Evolutionary conservation across 1,140 invertebrate genomes (phyloP), one percentile per base, ranked within the genome.

Genomic region (Drosophila sechellia): DNA sequence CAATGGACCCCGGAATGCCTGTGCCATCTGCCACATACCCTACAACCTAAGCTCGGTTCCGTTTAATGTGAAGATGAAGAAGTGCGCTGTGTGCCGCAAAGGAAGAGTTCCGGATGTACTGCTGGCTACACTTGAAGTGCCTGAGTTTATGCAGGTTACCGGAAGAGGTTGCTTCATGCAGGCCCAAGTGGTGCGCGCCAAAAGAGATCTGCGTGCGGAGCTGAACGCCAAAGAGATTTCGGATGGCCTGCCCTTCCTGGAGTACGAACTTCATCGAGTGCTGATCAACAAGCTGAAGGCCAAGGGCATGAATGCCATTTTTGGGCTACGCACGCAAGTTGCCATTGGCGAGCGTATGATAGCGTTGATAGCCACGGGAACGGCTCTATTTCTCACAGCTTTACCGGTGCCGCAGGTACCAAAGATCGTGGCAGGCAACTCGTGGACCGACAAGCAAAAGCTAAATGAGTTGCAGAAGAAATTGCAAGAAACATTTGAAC

Each of bases 201-300:
- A 98, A 81, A 95, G 95, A 64, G 97, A 98, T 79, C 92, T 95
- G 8, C 95, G 96, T 49, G 95, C 96, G 2, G 98, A 99, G 93
- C 94, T 96, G 2, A 97, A 97, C 90, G 98, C 98, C 3, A 96
- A 98, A 90, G 98, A 99, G 93, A 97, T 99, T 59, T 98, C 97
- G 5, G 97, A 97, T 92, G 95, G 96, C 59, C 93, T 99, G 43
- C 98, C 98, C 1, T 99, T 99, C 93, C 92, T 99, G 45, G 98
- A 99, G 92, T 99, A 99, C 92, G 98, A 99, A 92, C 93, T 99
- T 27, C 97, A 99, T 92, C 95, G 97, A 70, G 95, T 98, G 79
- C 93, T 99, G 11, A 94, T 98, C 2, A 98, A 98, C 83, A 99
- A 98, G 92, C 93, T 99, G 0, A 95, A 97, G 92, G 96, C 98